Percentiles rank a stretch among this genome's conserved stretches.
Evolutionary conservation across 2,888 invertebrate genomes (phyloP).

Genomic region (Drosophila gaucha): DNA sequence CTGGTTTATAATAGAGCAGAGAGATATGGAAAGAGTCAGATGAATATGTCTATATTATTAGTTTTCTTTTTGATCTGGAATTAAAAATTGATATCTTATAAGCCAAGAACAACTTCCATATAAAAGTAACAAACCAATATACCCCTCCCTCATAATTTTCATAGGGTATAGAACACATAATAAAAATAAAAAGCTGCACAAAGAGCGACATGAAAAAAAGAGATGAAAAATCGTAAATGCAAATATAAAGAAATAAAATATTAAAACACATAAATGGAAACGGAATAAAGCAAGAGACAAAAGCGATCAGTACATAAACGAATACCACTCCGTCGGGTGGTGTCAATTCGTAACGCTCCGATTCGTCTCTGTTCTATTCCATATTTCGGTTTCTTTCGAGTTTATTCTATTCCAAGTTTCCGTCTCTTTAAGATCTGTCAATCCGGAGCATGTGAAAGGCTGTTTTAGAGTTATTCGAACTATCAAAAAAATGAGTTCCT

Average conservation of each 20-base stretch:
- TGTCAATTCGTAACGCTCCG: slow-evolving; percentile 2
- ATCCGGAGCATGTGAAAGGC: neutral
- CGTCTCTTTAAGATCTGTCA: neutral
- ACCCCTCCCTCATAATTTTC: neutral
- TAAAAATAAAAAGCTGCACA: slow-evolving; percentile 8
- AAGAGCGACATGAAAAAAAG: slow-evolving; percentile 1
- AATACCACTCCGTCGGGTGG: slow-evolving; percentile 33
- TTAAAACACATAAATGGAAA: slow-evolving; percentile 16
- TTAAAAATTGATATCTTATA: too few relatives aligned
- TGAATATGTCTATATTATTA: neutral
- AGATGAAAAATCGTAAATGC: slow-evolving; percentile 28
- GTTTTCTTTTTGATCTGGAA: too few relatives aligned
- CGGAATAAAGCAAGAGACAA: slow-evolving; percentile 17
- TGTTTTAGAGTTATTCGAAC: neutral
- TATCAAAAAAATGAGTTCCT: slow-evolving; percentile 76
- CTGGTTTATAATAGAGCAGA: neutral
- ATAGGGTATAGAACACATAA: slow-evolving; percentile 9
- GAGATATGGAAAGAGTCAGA: too few relatives aligned
- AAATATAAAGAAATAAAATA: slow-evolving; percentile 18
- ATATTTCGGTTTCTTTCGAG: neutral
- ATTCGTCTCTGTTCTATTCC: neutral
- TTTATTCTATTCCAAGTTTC: neutral
- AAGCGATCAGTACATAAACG: slow-evolving; percentile 31
- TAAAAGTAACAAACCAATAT: too few relatives aligned
- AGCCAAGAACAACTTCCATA: too few relatives aligned